Conservation (phyloP, 2,888 invertebrate genomes). For the Cheilosia impressa region DNA sequence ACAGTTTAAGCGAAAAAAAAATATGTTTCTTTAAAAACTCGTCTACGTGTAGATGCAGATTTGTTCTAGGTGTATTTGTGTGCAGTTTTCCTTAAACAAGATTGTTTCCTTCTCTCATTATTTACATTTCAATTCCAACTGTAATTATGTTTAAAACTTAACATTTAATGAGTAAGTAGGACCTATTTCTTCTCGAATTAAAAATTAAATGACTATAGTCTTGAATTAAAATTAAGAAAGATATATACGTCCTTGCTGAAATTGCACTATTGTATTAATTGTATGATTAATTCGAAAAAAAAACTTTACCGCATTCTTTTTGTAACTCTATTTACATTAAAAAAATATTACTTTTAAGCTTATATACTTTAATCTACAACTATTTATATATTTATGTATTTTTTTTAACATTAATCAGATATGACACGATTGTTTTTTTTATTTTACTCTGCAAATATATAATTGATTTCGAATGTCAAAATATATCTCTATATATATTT, state of each 20-base stretch:
- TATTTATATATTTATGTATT: slow-evolving; percentile 54
- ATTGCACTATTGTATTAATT: slow-evolving; percentile 52
- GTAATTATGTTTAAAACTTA: slow-evolving; percentile 28
- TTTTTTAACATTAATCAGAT: slow-evolving; percentile 74
- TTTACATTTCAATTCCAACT: slow-evolving; percentile 41
- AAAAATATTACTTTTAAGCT: slow-evolving; percentile 47
- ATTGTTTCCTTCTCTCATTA: slow-evolving; percentile 6
- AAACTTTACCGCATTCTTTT: slow-evolving; percentile 58
- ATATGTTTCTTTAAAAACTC: slow-evolving; percentile 5
- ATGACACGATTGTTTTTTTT: slow-evolving; percentile 75
- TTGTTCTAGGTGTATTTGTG: slow-evolving; percentile 11
- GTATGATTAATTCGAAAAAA: slow-evolving; percentile 25
- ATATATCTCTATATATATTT: slow-evolving; percentile 55
- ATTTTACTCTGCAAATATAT: slow-evolving; percentile 53
- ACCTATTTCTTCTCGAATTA: slow-evolving; percentile 13
- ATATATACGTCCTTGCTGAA: slow-evolving; percentile 40
- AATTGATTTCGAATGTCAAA: slow-evolving; percentile 72
- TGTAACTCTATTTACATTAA: slow-evolving; percentile 68
- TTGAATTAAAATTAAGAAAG: slow-evolving; percentile 26
- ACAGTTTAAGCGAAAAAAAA: slow-evolving; percentile 34
- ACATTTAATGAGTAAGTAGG: slow-evolving; percentile 49
- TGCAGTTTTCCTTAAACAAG: neutral
- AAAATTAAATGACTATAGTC: slow-evolving; percentile 23
- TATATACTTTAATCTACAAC: slow-evolving; percentile 43
- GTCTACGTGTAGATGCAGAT: slow-evolving; percentile 15